A percentile compares a stretch with the other conserved stretches of the same genome.
These are phyloP conservation scores for Caenorhabditis panamensis DNA, from an alignment of 2,888 invertebrate genomes.

Conservation along the genomic window DNA sequence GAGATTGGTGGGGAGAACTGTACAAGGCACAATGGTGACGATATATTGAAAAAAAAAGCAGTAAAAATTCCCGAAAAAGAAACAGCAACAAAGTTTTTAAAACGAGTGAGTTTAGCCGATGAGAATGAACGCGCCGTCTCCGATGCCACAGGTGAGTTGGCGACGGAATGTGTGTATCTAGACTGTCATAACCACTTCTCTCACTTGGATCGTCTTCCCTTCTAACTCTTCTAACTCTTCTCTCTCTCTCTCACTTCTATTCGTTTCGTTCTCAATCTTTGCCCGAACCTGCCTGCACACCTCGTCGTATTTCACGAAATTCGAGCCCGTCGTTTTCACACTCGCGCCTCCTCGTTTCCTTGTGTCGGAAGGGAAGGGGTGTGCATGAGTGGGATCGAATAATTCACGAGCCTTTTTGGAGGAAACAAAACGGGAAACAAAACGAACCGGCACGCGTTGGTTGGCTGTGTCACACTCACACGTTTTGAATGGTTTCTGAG, in stretches of 20 bases:
- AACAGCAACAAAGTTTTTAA: not conserved
- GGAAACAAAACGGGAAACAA: constrained; percentile 13
- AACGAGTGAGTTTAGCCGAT: constrained; percentile 52
- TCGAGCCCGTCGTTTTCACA: constrained; percentile 42
- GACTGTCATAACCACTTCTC: constrained; percentile 38
- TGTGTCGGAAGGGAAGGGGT: not conserved
- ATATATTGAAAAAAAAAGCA: not conserved
- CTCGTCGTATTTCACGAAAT: constrained; percentile 43
- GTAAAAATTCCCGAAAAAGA: no score
- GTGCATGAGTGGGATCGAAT: constrained; percentile 3
- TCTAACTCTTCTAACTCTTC: constrained; percentile 37
- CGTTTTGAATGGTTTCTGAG: constrained; percentile 47
- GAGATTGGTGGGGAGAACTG: not conserved
- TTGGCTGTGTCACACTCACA: constrained; percentile 19
- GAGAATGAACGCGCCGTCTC: constrained; percentile 63
- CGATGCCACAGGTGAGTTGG: constrained; percentile 54
- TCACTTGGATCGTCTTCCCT: constrained; percentile 11
- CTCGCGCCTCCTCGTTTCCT: constrained; percentile 7
- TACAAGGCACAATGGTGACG: not conserved
- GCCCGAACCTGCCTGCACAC: constrained; percentile 45
- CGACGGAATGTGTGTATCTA: constrained; percentile 23
- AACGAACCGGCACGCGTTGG: not conserved
- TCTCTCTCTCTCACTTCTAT: not conserved
- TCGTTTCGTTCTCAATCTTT: constrained; percentile 37
- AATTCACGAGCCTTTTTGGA: constrained; percentile 39